A percentile compares a stretch with the other conserved stretches of the same genome.
phyloP scores from a whole-genome alignment of 2,888 invertebrate species.

The Drosophila differens region DNA sequence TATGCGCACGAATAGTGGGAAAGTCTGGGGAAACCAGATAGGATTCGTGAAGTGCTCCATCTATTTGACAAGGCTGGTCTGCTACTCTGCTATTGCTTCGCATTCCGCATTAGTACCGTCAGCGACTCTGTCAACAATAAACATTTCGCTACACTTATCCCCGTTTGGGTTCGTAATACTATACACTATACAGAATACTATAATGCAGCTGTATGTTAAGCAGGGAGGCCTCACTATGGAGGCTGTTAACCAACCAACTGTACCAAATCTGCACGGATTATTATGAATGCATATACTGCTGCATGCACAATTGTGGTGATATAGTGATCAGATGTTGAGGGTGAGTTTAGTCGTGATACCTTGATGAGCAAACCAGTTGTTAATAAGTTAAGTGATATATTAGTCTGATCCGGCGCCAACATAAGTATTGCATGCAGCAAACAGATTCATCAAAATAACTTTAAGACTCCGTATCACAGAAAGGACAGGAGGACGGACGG shows the following conservation, averaged over 20 bases:
- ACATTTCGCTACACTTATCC: neutral
- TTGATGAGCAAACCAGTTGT: neutral
- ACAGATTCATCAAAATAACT: neutral
- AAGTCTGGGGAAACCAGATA: too few relatives aligned
- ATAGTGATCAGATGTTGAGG: neutral
- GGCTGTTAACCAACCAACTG: neutral
- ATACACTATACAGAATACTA: neutral
- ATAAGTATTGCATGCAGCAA: neutral
- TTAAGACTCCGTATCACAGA: neutral
- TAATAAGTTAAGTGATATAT: neutral
- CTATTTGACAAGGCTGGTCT: too few relatives aligned
- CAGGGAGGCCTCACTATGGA: neutral
- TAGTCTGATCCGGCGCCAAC: neutral
- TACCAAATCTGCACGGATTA: neutral
- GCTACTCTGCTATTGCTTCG: too few relatives aligned
- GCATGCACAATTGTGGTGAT: neutral
- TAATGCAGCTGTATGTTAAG: neutral
- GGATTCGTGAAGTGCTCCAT: neutral
- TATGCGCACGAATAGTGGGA: too few relatives aligned
- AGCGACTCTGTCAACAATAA: neutral
- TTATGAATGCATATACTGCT: neutral
- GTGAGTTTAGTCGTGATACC: neutral
- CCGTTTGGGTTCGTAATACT: neutral
- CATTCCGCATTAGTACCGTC: neutral
- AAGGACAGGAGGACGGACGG: neutral